A percentile compares a stretch with the other conserved stretches of the same genome.
Evolutionary conservation across 2,888 invertebrate genomes (phyloP).

Genomic region (Germaria angustata): DNA sequence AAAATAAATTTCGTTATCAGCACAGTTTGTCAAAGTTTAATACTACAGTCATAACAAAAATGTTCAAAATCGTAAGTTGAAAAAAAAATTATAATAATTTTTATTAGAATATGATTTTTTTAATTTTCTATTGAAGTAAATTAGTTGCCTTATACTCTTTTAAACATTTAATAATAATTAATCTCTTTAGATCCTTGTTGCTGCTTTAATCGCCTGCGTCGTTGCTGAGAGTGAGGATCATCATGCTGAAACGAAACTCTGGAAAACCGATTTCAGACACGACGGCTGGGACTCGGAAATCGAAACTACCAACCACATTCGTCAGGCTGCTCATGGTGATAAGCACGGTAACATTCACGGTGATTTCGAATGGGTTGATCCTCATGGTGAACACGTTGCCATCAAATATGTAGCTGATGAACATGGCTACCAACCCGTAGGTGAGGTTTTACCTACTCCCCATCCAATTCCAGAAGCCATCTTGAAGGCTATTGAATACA

Average conservation of each 20-base stretch:
- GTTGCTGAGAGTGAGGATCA: conserved; percentile 35
- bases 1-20: background rate
- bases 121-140: no score
- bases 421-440: conserved; percentile 72
- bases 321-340: conserved; percentile 71
- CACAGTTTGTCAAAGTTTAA: conserved; percentile 34
- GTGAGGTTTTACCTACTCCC: conserved; percentile 68
- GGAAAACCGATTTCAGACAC: conserved; percentile 68
- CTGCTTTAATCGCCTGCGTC: conserved; percentile 69
- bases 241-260: conserved; percentile 67
- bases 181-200: conserved; percentile 47
- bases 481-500: conserved; percentile 80
- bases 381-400: conserved; percentile 73
- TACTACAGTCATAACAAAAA: conserved; percentile 33
- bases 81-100: background rate
- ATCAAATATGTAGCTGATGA: conserved; percentile 75
- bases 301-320: conserved; percentile 73
- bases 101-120: no score
- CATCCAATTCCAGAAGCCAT: conserved; percentile 70
- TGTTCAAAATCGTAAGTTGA: conserved; percentile 59
- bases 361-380: conserved; percentile 72
- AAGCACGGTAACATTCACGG: conserved; percentile 73
- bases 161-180: no score
- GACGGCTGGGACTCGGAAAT: conserved; percentile 72
- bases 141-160: no score